These are phyloP conservation scores for Arctocebus calabarensis DNA, from an alignment of 2,797 vertebrate species.

Conservation along the genomic window DNA sequence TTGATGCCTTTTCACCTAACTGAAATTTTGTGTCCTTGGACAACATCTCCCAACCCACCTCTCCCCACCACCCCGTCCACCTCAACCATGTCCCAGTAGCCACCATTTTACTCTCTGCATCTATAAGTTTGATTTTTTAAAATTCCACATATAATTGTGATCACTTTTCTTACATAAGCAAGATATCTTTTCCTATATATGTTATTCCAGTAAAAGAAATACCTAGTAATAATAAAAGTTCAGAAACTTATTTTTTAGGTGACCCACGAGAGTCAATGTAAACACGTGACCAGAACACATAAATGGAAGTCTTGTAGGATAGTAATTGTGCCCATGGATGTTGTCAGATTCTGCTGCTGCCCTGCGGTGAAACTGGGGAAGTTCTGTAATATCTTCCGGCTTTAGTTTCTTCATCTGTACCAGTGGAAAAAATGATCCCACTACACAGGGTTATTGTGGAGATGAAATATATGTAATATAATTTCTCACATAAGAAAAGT, in stretches of 20 bases:
- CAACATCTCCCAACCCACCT: neutral
- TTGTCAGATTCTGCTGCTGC: neutral
- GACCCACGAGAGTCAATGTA: neutral
- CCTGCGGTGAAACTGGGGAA: neutral
- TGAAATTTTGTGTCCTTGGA: neutral
- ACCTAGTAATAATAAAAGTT: neutral
- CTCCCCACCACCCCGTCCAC: too few species aligned
- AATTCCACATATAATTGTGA: neutral
- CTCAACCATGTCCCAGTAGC: neutral
- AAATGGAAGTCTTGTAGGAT: neutral
- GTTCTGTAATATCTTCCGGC: conserved; percentile 13
- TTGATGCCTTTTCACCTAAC: neutral
- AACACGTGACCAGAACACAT: neutral
- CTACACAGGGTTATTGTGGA: neutral
- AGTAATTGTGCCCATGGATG: neutral
- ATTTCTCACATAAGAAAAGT: conserved; percentile 29
- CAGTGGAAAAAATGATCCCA: conserved; percentile 34
- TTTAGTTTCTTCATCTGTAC: neutral
- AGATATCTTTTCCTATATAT: neutral
- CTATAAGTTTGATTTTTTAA: neutral
- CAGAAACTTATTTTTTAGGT: neutral
- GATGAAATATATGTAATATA: neutral
- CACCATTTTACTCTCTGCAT: neutral
- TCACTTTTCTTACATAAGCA: neutral
- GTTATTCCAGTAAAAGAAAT: conserved; percentile 36